Evolutionary conservation across 2,888 invertebrate species (phyloP), one percentile per base, ranked within the genome.

Genomic region (Caenorhabditis auriculariae): DNA sequence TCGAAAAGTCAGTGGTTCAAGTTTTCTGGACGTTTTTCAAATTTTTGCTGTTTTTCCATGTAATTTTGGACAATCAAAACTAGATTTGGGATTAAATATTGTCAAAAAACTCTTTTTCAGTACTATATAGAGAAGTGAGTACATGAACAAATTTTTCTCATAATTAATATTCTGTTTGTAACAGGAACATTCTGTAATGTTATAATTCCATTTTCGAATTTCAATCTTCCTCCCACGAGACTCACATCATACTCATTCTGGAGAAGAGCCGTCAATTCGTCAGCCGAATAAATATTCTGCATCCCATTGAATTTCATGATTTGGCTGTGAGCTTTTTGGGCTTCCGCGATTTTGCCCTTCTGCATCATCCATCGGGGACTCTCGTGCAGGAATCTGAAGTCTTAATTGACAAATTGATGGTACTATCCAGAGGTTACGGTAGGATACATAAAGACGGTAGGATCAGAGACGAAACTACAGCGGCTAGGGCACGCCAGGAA

Each of bases 401-500:
- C n/a, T n/a, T n/a, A n/a, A n/a, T n/a, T n/a, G n/a, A n/a, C n/a
- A n/a, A n/a, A n/a, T n/a, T n/a, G n/a, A n/a, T n/a, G n/a, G n/a
- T n/a, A n/a, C n/a, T n/a, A n/a, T n/a, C n/a, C n/a, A n/a, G n/a
- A n/a, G n/a, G n/a, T 46, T 37, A 69, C 64, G 55, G 28, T 4
- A 72, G 35, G 37, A 75, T 53, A 1, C 55, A 26, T 26, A 72
- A 38, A 3, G 73, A 59, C 0, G 75, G 75, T 5, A 73, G 43
- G 2, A 65, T 64, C 41, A 74, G 42, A 38, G 62, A 42, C 3
- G 68, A 60, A 7, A 67, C 62, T 7, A 50, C 61, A 7, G 61
- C 51, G 4, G 69, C 60, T 44, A 75, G 46, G 5, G 28, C 42
- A 19, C 64, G 44, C 75, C 75, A 75, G 44, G 72, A 56, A 46